A percentile compares a stretch with the other conserved stretches of the same genome.
Evolutionary conservation across 2,113 vertebrate species (phyloP).

Genomic region (Channa maculata): DNA sequence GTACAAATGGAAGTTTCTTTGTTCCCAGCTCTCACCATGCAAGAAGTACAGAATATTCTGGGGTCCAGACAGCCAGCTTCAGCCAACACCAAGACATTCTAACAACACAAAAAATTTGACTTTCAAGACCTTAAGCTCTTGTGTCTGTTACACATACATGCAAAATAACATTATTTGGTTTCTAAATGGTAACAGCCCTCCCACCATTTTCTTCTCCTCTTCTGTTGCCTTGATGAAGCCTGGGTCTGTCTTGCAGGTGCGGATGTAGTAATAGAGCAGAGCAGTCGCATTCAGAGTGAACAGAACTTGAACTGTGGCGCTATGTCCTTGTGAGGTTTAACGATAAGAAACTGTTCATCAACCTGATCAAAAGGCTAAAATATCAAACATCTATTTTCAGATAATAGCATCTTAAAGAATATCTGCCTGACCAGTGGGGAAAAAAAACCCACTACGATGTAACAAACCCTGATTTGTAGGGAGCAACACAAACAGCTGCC

Average conservation of each 20-base stretch:
- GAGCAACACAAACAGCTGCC: background rate
- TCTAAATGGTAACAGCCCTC: background rate
- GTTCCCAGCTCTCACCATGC: slow-evolving; percentile 87
- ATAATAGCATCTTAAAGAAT: too few species aligned
- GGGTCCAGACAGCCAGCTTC: slow-evolving; percentile 93
- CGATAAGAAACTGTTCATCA: slow-evolving; percentile 80
- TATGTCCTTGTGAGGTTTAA: slow-evolving; percentile 78
- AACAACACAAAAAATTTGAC: slow-evolving; percentile 55
- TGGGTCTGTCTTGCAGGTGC: slow-evolving; percentile 90
- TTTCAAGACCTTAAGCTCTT: background rate
- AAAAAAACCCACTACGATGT: background rate
- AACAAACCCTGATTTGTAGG: background rate
- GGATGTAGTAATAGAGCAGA: slow-evolving; percentile 91
- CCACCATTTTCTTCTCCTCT: slow-evolving; percentile 92
- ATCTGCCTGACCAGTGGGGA: too few species aligned
- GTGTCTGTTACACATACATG: background rate
- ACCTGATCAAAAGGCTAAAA: background rate
- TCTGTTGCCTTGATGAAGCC: slow-evolving; percentile 90
- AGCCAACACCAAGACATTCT: slow-evolving; percentile 92
- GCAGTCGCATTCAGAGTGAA: slow-evolving; percentile 83
- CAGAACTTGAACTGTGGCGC: slow-evolving; percentile 78
- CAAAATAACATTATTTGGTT: background rate
- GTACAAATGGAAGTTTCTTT: background rate
- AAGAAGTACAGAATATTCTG: slow-evolving; percentile 92
- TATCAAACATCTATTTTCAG: background rate